Percentiles rank a stretch among this genome's conserved stretches.
These are phyloP conservation scores for Danaus plexippus DNA, from an alignment of 1,140 invertebrate species.

Conservation along the genomic window DNA sequence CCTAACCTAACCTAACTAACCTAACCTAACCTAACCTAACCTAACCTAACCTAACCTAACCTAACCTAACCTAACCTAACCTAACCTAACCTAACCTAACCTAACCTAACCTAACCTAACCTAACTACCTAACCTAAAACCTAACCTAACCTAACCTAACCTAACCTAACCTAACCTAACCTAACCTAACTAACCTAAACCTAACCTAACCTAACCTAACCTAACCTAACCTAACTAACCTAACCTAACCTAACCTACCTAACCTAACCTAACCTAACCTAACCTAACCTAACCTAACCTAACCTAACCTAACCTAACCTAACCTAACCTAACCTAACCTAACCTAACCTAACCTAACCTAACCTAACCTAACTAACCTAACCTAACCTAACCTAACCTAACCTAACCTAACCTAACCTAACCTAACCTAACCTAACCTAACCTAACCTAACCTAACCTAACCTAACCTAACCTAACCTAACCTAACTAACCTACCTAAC, in stretches of 20 bases:
- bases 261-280: slow-evolving; percentile 7
- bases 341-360: slow-evolving; percentile 8
- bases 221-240: slow-evolving; percentile 2
- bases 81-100: slow-evolving; percentile 6
- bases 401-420: slow-evolving; percentile 8
- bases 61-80: slow-evolving; percentile 8
- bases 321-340: slow-evolving; percentile 12
- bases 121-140: slow-evolving; percentile 5
- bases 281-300: slow-evolving; percentile 10
- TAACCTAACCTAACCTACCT: too few relatives aligned
- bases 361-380: slow-evolving; percentile 9
- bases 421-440: slow-evolving; percentile 11
- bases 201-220: too few relatives aligned
- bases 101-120: slow-evolving; percentile 7
- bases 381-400: slow-evolving; percentile 6
- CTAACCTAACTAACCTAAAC: too few relatives aligned
- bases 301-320: slow-evolving; percentile 12
- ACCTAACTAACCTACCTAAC: too few relatives aligned
- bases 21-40: slow-evolving; percentile 9
- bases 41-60: slow-evolving; percentile 9
- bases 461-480: slow-evolving; percentile 10
- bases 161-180: slow-evolving; percentile 7
- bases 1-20: slow-evolving; percentile 4
- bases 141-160: slow-evolving; percentile 8
- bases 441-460: slow-evolving; percentile 11